Base-by-base conservation (phyloP, 1,140 invertebrate species). In the Bactericera cockerelli region DNA sequence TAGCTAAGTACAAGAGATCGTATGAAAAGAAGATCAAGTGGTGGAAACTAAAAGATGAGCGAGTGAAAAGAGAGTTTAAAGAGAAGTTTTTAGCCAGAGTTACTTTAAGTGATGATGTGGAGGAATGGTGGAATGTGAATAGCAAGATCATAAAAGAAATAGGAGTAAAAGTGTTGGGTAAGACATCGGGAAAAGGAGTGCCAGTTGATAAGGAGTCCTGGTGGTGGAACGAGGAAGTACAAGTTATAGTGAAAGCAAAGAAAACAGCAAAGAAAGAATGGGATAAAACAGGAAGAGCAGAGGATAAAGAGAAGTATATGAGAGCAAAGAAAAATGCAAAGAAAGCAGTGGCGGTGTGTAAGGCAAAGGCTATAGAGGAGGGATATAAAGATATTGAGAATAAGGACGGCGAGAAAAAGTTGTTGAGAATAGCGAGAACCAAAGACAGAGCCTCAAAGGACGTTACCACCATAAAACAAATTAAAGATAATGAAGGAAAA, bases 381-480 rank as follows among this genome's bases (percentile, higher is more conserved):
- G 42, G 8, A 49, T 49, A 49, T 49, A n/a, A 49, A 49, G n/a
- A 49, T 10, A 4, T 49, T 14, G 56, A 57, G 13, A 26, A 22
- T 26, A 36, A 36, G 21, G 26, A 33, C 19, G 56, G 56, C 26
- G 56, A 57, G 3, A 55, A 26, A 55, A 26, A 59, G 31, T 16
- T 56, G 24, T 26, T 59, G 24, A 56, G 59, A 59, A 59, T 59
- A 24, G 59, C 59, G 21, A 56, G 57, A 49, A 24, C 59, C 24
- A 59, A 28, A 28, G 59, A 59, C 53, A 59, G 57, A 28, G 26
- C 26, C 10, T 57, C 49, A 10, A 59, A 56, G 53, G 42, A 59
- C 33, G 19, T 59, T 19, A 56, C 54, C 24, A n/a, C 25, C 26
- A 59, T 56, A 6, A 56, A 56, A 28, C 53, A 59, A 42, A 60